Evolutionary conservation across 2,888 invertebrate species (phyloP).

Genomic region (Germaria angustata): DNA sequence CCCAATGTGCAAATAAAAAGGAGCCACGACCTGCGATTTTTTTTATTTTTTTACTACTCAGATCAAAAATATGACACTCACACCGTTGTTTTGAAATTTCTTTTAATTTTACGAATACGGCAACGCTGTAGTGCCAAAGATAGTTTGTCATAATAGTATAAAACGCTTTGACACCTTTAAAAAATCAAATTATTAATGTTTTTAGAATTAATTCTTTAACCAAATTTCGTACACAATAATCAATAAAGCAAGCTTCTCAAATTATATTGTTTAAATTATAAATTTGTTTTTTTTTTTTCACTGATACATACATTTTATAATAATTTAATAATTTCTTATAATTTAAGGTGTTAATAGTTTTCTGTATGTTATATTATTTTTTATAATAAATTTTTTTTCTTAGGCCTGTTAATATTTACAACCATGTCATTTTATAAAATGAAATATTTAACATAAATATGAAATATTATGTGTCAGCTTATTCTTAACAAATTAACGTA

Average conservation of each 20-base stretch:
- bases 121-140: too few species aligned
- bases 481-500: neutral
- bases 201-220: too few species aligned
- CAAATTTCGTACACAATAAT: neutral
- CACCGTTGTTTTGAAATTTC: too few species aligned
- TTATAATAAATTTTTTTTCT: neutral
- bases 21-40: too few species aligned
- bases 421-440: constrained; percentile 1
- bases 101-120: too few species aligned
- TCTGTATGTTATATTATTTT: neutral
- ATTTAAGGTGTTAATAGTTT: neutral
- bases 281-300: neutral
- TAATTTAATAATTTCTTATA: neutral
- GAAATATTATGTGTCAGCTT: neutral
- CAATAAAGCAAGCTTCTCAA: neutral
- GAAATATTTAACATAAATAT: neutral
- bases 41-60: too few species aligned
- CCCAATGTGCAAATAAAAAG: too few species aligned
- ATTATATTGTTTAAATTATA: neutral
- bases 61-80: too few species aligned
- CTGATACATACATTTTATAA: neutral
- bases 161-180: too few species aligned
- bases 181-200: too few species aligned
- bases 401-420: neutral
- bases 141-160: too few species aligned